Evolutionary conservation across 1,140 invertebrate species (phyloP), one percentile per base, ranked within the genome.

Genomic region (Eueides isabella): DNA sequence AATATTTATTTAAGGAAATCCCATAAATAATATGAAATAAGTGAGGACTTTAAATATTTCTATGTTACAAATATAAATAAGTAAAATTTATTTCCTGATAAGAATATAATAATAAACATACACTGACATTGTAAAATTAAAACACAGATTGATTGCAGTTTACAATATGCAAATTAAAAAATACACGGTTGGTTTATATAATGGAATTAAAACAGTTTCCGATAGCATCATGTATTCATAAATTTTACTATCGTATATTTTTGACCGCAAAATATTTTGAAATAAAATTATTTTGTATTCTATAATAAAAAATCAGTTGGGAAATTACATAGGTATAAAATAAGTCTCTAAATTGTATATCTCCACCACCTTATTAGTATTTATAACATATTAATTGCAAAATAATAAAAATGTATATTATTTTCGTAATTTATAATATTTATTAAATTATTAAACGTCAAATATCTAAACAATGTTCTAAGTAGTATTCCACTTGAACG

Each of bases 401-500:
- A 35, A 35, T 44, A 44, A 41, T 44, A 44, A n/a, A 44, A n/a
- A 44, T 44, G 7, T 44, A 44, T 44, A 19, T n/a, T 0, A 19
- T 9, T 44, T 44, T 2, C 16, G 5, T 19, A n/a, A 44, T 44
- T 55, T 55, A 55, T 19, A 55, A 55, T 7, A n/a, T 19, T 19
- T 55, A 19, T 19, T 19, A 55, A 62, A 5, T 55, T 55, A 55
- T 62, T 62, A 12, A 62, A 62, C 61, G 26, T 62, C 61, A 62
- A 62, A 30, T 26, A 55, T 55, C 48, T 23, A 55, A 55, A 26
- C 44, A 7, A 55, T 23, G 44, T 71, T 65, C 62, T 19, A 44
- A 65, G 38, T 68, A 41, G 61, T 30, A 65, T 38, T 33, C 48
- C 68, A 69, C 41, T 35, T 28, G 67, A 74, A 67, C 67, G 74